Evolutionary conservation across 2,888 invertebrate genomes (phyloP).

Genomic region (Erebia ligea): DNA sequence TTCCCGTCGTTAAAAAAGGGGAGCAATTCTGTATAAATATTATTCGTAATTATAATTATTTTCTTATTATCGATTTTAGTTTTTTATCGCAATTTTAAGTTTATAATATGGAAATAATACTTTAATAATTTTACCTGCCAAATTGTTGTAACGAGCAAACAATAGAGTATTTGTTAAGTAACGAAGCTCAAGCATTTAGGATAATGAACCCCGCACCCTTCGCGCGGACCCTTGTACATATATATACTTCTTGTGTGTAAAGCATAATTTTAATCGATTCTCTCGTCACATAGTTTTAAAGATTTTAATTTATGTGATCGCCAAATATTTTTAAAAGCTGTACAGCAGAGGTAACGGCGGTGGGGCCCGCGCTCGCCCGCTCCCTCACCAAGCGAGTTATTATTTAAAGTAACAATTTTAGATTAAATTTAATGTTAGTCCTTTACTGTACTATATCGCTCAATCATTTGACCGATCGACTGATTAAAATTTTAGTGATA

Average conservation of each 20-base stretch:
- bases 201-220: constrained; percentile 64
- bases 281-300: constrained; percentile 82
- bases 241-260: constrained; percentile 80
- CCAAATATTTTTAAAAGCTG: constrained; percentile 79
- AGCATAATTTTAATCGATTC: constrained; percentile 82
- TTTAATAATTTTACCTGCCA: constrained; percentile 79
- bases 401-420: constrained; percentile 82
- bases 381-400: constrained; percentile 75
- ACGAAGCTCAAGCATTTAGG: constrained; percentile 80
- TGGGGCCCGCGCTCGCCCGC: constrained; percentile 58
- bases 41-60: constrained; percentile 82
- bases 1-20: constrained; percentile 70
- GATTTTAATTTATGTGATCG: constrained; percentile 82
- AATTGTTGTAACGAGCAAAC: constrained; percentile 76
- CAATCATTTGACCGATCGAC: constrained; percentile 83
- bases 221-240: constrained; percentile 67
- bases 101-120: constrained; percentile 71
- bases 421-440: constrained; percentile 84
- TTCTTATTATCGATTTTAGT: constrained; percentile 80
- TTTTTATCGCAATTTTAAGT: constrained; percentile 79
- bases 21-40: constrained; percentile 77
- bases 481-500: constrained; percentile 83
- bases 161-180: constrained; percentile 73
- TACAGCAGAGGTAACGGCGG: constrained; percentile 70
- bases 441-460: constrained; percentile 83